phyloP scores from a whole-genome alignment of 2,888 invertebrate species.

The Volucella inflata region DNA sequence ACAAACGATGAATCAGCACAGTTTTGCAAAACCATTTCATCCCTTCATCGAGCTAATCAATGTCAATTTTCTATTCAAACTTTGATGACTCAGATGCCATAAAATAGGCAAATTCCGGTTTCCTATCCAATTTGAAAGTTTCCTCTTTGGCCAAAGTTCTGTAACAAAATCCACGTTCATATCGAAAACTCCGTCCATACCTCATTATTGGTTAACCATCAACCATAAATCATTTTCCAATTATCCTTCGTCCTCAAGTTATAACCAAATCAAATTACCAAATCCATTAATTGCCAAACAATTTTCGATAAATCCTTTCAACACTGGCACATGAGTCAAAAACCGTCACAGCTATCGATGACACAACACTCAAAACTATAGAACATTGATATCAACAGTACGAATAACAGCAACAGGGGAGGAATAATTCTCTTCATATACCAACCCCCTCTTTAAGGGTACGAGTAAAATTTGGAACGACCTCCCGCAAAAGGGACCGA shows the following conservation, averaged over 20 bases:
- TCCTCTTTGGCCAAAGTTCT: neutral
- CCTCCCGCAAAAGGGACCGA: neutral
- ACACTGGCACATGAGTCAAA: neutral
- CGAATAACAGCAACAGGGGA: conserved; percentile 5
- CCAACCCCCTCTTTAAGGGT: neutral
- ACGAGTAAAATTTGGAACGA: no score
- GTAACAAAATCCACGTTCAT: no score
- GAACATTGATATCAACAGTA: no score
- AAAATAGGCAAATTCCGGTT: neutral
- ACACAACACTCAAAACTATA: neutral
- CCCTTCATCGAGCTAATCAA: neutral
- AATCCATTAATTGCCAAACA: conserved; percentile 53
- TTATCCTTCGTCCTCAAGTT: conserved; percentile 39
- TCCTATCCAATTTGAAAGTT: neutral
- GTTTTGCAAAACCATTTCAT: conserved; percentile 2
- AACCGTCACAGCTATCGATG: conserved; percentile 31
- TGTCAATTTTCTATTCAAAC: conserved; percentile 1
- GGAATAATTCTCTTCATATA: conserved; percentile 22
- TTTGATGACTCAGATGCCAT: neutral
- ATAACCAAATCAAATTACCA: conserved; percentile 42
- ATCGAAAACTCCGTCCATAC: neutral
- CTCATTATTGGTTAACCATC: conserved; percentile 1
- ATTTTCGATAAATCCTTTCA: conserved; percentile 38
- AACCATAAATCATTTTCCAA: conserved; percentile 48
- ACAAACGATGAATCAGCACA: neutral